Percentiles rank a stretch among this genome's conserved stretches.
Conservation (phyloP, 2,888 invertebrate genomes). For the Chironomus tentans region DNA sequence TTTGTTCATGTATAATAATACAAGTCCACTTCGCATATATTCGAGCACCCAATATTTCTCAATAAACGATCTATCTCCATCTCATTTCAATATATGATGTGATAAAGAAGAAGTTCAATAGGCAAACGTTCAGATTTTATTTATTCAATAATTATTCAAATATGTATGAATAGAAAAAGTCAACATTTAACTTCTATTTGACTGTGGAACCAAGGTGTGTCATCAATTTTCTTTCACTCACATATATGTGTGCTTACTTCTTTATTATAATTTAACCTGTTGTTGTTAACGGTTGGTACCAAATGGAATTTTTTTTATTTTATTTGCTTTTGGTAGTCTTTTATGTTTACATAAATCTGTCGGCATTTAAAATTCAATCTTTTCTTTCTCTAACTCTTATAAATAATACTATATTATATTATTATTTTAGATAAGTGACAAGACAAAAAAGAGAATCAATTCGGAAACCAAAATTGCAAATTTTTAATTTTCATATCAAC, state of each 20-base stretch:
- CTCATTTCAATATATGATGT: no score
- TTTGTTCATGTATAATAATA: background rate
- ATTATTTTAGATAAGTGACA: background rate
- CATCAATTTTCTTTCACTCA: background rate
- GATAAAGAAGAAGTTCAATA: background rate
- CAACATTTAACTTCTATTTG: conserved; percentile 9
- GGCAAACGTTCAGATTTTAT: background rate
- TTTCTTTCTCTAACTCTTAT: background rate
- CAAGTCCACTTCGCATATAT: background rate
- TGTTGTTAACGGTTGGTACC: conserved; percentile 5
- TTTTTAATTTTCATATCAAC: no score
- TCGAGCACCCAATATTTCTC: no score
- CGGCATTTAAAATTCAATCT: conserved; percentile 1
- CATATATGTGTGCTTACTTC: background rate
- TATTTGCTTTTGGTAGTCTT: conserved; percentile 10
- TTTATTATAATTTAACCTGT: conserved; percentile 1
- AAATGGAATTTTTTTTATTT: conserved; percentile 12
- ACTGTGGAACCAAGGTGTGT: background rate
- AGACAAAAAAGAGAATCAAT: background rate
- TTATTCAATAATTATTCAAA: conserved; percentile 10
- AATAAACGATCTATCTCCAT: no score
- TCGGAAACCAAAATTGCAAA: no score
- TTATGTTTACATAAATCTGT: background rate
- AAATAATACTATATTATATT: no score
- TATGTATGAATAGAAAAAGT: conserved; percentile 12